These are phyloP conservation scores for Tokudaia tokunoshimensis DNA, from an alignment of 2,797 vertebrate species.

Conservation along the genomic window DNA sequence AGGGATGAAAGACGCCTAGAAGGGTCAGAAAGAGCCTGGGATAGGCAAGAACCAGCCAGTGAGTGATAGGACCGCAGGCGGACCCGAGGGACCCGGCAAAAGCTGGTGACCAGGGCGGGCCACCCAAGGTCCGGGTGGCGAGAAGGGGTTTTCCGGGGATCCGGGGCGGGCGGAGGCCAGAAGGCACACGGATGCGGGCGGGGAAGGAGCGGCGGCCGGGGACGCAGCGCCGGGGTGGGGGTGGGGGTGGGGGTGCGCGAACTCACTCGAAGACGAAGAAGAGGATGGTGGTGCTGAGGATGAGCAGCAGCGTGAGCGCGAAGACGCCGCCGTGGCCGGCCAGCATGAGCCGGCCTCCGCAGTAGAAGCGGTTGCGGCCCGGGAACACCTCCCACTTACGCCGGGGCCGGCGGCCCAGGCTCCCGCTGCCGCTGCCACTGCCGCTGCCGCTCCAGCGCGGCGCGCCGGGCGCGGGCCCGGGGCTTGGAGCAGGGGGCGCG, in stretches of 20 bases:
- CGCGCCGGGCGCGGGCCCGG: constrained; percentile 78
- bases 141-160: not conserved
- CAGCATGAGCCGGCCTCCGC: constrained; percentile 95
- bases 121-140: not conserved
- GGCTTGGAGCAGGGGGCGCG: constrained; percentile 30
- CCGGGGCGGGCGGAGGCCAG: not conserved
- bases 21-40: not conserved
- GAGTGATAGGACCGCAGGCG: not conserved
- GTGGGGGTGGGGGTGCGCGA: not conserved
- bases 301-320: constrained; percentile 95
- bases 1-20: not conserved
- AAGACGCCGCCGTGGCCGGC: constrained; percentile 95
- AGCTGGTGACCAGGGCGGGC: not conserved
- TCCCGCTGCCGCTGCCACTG: constrained; percentile 66
- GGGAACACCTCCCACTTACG: constrained; percentile 97
- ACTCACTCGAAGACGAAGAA: constrained; percentile 99
- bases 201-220: not conserved
- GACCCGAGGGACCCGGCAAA: not conserved
- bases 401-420: constrained; percentile 82
- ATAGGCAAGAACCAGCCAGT: rapidly evolving
- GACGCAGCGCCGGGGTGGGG: not conserved
- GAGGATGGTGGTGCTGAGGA: constrained; percentile 95
- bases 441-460: constrained; percentile 82
- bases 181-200: not conserved
- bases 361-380: constrained; percentile 95